Evolutionary conservation across 1,140 invertebrate genomes (phyloP), one percentile per base, ranked within the genome.

Genomic region (Drosophila trapezifrons): DNA sequence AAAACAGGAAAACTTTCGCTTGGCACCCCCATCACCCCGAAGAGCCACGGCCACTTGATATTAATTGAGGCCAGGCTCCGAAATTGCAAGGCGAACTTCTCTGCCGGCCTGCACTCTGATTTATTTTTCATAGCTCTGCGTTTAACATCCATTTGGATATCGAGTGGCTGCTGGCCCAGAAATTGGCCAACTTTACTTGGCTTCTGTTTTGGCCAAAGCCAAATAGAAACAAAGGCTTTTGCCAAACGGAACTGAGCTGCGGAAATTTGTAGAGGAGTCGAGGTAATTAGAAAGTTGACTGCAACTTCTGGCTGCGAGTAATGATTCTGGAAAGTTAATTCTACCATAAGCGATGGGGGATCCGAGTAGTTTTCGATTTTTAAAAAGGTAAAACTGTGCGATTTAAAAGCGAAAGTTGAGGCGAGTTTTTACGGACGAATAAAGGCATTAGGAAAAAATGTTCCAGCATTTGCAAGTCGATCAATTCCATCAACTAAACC

Each of bases 61-160:
- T 67, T 67, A 69, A 85, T 87, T 79, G 78, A 63, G 78, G 79
- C 62, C 83, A 79, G n/a, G 37, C 58, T 43, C 58, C 62, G 66
- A 52, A 69, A 66, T 76, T 40, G 56, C 42, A 35, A 40, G 51
- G 29, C 35, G 9, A 77, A 55, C 55, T 60, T 69, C 52, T 12
- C 60, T 42, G 15, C 20, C 32, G 6, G 29, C 18, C 27, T 57
- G 4, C 18, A 32, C 65, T 35, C 57, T 38, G 74, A 60, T 77
- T 76, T 76, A 59, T 76, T 55, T 76, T 59, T 52, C 51, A 45
- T 45, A 63, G 56, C 72, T 38, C 45, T 38, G 60, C 55, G 66
- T 75, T 72, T 74, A 78, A 78, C 76, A 83, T 70, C 46, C 45
- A 77, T 86, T 87, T 78, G 65, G 63, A 69, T 87, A 70, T 78